Evolutionary conservation across 2,888 invertebrate genomes (phyloP), one percentile per base, ranked within the genome.

Genomic region (Nemurella pictetii): DNA sequence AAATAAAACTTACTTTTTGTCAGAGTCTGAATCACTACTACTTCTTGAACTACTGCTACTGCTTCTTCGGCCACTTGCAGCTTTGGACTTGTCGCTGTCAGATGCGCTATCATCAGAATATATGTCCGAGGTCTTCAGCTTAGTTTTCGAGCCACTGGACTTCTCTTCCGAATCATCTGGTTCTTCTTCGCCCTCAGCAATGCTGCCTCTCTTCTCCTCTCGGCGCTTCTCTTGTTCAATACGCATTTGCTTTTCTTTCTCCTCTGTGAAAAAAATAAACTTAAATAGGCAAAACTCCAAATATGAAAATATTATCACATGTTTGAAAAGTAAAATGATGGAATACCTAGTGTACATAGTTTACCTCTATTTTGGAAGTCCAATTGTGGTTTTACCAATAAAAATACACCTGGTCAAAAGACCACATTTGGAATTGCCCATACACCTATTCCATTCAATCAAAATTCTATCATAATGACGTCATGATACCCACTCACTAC

Each of bases 101-200:
- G 94, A 94, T 0, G 94, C 94, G 7, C 95, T 94, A 88, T 97
- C 96, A 88, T 97, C 97, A 0, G 98, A 98, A 90, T 98, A 99
- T 85, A 99, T 97, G 89, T 98, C 98, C 0, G 98, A 98, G 0
- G 98, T 97, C 89, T 98, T 98, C 36, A 97, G 91, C 89, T 98
- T 98, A 12, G 95, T 90, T 85, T 91, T 87, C 20, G 89, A 86
- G 75, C 84, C 84, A 2, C 78, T 78, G 25, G 81, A 83, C 86
- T 92, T 92, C 87, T 92, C 93, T 82, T 92, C 91, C 86, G 93
- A 85, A 82, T 87, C 85, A 84, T 87, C 83, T 0, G 75, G 83
- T 15, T 86, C 87, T 80, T 85, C 86, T 83, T 90, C 90, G 73
- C 90, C 90, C 85, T 91, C 91, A 55, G 55, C 15, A 55, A 55